Conservation (phyloP, 1,140 invertebrate species). For the Achatina immaculata region DNA sequence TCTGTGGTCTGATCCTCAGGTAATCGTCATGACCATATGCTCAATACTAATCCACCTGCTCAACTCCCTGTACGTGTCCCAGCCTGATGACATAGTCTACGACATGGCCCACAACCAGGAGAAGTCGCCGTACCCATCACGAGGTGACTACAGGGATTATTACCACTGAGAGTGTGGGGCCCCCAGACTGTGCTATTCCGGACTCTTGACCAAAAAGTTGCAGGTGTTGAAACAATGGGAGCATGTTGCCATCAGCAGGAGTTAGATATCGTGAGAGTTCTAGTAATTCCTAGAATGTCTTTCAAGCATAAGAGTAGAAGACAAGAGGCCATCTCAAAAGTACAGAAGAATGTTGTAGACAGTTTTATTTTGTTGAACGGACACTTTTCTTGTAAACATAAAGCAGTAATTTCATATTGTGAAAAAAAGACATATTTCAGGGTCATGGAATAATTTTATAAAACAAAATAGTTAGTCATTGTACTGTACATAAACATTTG, state of each 20-base stretch:
- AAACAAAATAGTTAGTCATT: no score
- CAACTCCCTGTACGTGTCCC: conserved; percentile 45
- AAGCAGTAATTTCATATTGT: no score
- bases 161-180: conserved; percentile 33
- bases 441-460: no score
- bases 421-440: no score
- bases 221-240: background rate
- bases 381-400: no score
- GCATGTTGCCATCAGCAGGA: background rate
- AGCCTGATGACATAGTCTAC: conserved; percentile 51
- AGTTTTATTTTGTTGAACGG: no score
- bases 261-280: no score
- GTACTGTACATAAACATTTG: no score
- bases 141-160: conserved; percentile 48
- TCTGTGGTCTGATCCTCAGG: conserved; percentile 33
- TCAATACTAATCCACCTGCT: conserved; percentile 45
- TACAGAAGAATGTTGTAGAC: no score
- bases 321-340: no score
- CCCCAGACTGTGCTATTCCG: background rate
- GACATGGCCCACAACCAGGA: conserved; percentile 51
- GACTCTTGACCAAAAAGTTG: background rate
- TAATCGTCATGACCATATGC: conserved; percentile 37
- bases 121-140: conserved; percentile 49
- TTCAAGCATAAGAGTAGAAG: no score
- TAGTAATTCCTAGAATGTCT: no score